Evolutionary conservation across 2,113 vertebrate genomes (phyloP).

Genomic region (Camelus bactrianus): DNA sequence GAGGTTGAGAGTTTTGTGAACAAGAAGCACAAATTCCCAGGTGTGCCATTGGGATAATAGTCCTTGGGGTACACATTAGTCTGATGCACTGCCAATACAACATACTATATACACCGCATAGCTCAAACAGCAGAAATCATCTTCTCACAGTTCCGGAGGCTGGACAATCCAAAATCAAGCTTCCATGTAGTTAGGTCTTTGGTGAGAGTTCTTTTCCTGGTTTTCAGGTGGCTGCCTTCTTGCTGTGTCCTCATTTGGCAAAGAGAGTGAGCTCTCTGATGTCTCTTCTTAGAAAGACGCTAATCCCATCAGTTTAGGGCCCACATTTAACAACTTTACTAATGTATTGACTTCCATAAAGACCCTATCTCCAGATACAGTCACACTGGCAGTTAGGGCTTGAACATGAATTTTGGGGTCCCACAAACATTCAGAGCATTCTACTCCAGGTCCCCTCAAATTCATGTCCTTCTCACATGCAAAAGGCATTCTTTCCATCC

Average conservation of each 20-base stretch:
- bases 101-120: neutral
- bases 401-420: neutral
- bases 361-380: neutral
- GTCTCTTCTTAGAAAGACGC: neutral
- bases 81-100: neutral
- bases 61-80: neutral
- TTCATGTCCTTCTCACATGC: neutral
- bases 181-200: too few relatives aligned
- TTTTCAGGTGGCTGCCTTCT: too few relatives aligned
- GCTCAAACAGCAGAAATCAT: neutral
- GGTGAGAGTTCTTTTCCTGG: too few relatives aligned
- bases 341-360: neutral
- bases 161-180: too few relatives aligned
- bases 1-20: neutral
- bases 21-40: neutral
- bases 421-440: neutral
- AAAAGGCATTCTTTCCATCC: too few relatives aligned
- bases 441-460: neutral
- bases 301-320: neutral
- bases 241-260: too few relatives aligned
- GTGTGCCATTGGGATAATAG: neutral
- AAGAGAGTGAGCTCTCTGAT: neutral
- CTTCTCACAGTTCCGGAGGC: neutral
- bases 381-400: neutral
- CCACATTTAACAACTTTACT: neutral